Base-by-base conservation (phyloP, 2,888 invertebrate genomes). In the Rhagonycha fulva region DNA sequence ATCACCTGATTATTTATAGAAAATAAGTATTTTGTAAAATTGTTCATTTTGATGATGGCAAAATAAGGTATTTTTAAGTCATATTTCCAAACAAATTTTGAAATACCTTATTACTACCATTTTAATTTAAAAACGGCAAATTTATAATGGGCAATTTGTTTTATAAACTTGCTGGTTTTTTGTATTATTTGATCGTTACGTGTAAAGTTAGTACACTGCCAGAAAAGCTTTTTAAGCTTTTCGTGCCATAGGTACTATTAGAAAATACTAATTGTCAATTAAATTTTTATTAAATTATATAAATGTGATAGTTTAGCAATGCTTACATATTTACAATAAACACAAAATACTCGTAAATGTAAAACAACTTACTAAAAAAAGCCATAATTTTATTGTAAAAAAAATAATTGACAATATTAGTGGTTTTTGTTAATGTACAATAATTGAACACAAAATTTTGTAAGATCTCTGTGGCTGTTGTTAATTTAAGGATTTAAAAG, bases 211-310 rank as follows among this genome's bases (percentile, higher is more conserved):
- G 76, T 76, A 76, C 76, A 77, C 77, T 77, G 77, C 77, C 77
- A 74, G 70, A 14, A 73, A 69, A 68, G 74, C 68, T 74, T 71
- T 66, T 69, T 30, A 62, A 74, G 71, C 74, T 71, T 70, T 71
- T 69, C 69, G 26, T 71, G 68, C 70, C 62, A n/a, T 74, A 73
- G 72, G 62, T 71, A 71, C 71, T 77, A 47, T 47, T 47, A 77
- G 74, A 61, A 76, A 67, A 66, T 77, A 74, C 74, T 74, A 74
- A 71, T 74, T 71, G 77, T 77, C 77, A 77, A 77, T 77, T 77
- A 77, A 72, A 73, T 30, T 70, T 74, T 68, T 70, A 74, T 72
- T 70, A 62, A 74, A 76, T 68, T 70, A 62, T 76, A 76, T 68
- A 67, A 24, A 47, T 63, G 70, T 74, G 71, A 71, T 62, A 73